Evolutionary conservation across 2,113 vertebrate species (phyloP).

Genomic region (Anarrhichthys ocellatus): DNA sequence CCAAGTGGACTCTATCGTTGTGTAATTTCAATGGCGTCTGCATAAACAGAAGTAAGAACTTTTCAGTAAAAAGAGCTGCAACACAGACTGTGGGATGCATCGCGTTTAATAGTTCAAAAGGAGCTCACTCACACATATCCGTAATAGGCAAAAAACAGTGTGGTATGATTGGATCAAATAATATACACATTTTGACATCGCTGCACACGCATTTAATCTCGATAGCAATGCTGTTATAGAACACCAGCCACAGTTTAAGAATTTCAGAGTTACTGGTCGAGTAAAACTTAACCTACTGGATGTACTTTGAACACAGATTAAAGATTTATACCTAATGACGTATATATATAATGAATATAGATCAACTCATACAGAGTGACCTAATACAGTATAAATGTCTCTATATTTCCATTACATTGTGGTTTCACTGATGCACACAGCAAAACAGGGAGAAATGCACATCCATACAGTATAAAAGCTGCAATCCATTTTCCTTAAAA

Average conservation of each 20-base stretch:
- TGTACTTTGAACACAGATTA: constrained; percentile 36
- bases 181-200: constrained; percentile 43
- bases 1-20: background rate
- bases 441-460: constrained; percentile 36
- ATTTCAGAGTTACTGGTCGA: constrained; percentile 6
- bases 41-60: background rate
- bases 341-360: constrained; percentile 16
- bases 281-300: constrained; percentile 35
- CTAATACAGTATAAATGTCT: background rate
- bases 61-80: constrained; percentile 15
- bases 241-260: constrained; percentile 48
- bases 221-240: constrained; percentile 39
- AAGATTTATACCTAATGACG: constrained; percentile 34
- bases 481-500: constrained; percentile 58
- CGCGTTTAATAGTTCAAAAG: constrained; percentile 66
- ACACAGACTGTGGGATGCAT: constrained; percentile 48
- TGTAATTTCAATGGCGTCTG: background rate
- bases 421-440: background rate
- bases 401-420: constrained; percentile 4
- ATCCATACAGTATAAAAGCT: constrained; percentile 68
- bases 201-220: constrained; percentile 51
- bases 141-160: constrained; percentile 18
- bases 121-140: constrained; percentile 50
- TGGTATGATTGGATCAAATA: constrained; percentile 33
- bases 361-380: constrained; percentile 5